Percentiles rank a stretch among this genome's conserved stretches.
phyloP scores from a whole-genome alignment of 2,113 vertebrate genomes.

The Bubo bubo region DNA sequence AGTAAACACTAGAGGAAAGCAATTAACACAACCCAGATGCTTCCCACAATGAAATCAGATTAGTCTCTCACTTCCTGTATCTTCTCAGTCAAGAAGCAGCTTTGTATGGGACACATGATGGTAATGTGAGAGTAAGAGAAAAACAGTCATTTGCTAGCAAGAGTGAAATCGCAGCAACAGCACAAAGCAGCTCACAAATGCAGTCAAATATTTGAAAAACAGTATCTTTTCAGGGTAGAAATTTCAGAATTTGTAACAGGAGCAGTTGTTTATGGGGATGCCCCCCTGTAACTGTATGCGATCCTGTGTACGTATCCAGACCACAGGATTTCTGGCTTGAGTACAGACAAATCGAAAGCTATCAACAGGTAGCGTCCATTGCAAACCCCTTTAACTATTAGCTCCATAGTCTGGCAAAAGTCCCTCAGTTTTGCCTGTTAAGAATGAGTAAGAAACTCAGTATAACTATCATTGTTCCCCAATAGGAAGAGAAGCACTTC shows the following conservation, averaged over 20 bases:
- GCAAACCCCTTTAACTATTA: not conserved
- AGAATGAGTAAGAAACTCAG: not conserved
- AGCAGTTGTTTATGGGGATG: not conserved
- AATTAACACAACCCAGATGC: not conserved
- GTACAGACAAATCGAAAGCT: not conserved
- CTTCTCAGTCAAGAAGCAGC: not conserved
- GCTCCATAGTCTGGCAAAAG: not conserved
- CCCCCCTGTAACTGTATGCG: fast-evolving
- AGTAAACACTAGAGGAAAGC: not conserved
- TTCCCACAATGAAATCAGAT: not conserved
- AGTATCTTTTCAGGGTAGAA: not conserved
- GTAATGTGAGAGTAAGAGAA: not conserved
- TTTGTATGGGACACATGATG: not conserved
- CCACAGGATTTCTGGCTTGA: not conserved
- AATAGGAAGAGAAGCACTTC: not conserved
- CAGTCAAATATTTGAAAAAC: not conserved
- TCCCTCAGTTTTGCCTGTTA: not conserved
- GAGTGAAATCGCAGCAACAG: not conserved
- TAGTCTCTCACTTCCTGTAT: not conserved
- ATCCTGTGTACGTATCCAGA: not conserved
- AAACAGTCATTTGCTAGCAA: not conserved
- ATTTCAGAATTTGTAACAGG: not conserved
- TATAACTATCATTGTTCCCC: not conserved
- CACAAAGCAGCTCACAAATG: not conserved
- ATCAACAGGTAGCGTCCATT: not conserved